Evolutionary conservation across 2,113 vertebrate genomes (phyloP), one percentile per base, ranked within the genome.

Genomic region (Maccullochella peelii): DNA sequence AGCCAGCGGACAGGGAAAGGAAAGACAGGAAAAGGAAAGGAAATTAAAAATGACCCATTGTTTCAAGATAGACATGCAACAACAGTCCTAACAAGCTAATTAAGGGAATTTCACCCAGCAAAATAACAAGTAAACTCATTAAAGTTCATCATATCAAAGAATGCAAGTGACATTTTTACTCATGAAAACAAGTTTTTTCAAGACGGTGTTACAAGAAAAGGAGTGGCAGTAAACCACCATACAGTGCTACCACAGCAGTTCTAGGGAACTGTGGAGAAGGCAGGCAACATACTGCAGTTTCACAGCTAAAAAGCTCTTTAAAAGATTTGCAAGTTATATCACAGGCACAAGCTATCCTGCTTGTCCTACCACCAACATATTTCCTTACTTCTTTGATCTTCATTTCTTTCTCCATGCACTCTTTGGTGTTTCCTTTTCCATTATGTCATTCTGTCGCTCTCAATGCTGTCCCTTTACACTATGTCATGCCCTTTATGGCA

Each of bases 41-140:
- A 21, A 67, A 52, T 44, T 23, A 71, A 38, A 69, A 55, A 59
- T 3, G 8, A 77, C 62, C 44, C 25, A 54, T 80, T 84, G 80
- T 86, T 61, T 74, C 36, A 73, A 70, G 57, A 65, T 2, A 73
- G 65, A 73, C 74, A 61, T 23, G 20, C 20, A 14, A 14, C 10
- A 40, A 65, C 65, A 77, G 61, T 21, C 14, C 30, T 58, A 76
- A 86, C 63, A 86, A 79, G 71, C 57, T 73, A 82, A 88, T 88
- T 86, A 86, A 83, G 49, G 9, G 5, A 61, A 62, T 25, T 27
- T 5, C 20, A 23, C 15, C 20, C 50, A 36, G 74, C 36, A 75
- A 76, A 86, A 81, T 68, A 78, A 84, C 50, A 84, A 67, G 25
- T 30, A 15, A 77, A 52, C 40, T 80, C 63, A 62, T 74, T 87